Evolutionary conservation across 2,797 vertebrate species (phyloP).

Genomic region (Neomorphus geoffroyi): DNA sequence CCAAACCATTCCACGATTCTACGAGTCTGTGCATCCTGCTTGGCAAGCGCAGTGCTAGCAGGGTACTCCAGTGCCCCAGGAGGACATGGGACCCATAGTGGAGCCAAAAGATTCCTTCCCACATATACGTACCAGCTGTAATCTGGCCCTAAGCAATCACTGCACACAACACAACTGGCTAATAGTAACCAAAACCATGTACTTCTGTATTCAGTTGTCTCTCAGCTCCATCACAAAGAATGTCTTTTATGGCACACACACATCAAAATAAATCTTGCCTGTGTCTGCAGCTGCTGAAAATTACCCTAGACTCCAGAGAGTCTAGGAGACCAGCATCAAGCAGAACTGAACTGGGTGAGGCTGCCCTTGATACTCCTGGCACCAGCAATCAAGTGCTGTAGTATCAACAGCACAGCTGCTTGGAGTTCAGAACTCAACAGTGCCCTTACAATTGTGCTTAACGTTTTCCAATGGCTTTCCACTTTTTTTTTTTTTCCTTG

Average conservation of each 20-base stretch:
- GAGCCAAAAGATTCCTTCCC: background rate
- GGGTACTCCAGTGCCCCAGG: background rate
- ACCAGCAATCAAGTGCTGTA: slow-evolving; percentile 13
- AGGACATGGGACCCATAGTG: fast-evolving
- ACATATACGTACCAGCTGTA: background rate
- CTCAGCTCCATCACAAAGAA: background rate
- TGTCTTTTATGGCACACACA: slow-evolving; percentile 26
- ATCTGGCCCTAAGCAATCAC: background rate
- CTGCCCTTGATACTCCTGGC: slow-evolving; percentile 54
- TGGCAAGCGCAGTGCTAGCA: background rate
- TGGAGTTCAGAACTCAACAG: background rate
- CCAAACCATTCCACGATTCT: too few species aligned
- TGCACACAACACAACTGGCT: background rate
- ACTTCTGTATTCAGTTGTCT: background rate
- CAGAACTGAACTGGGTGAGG: slow-evolving; percentile 75
- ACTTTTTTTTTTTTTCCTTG: background rate
- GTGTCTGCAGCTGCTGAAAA: slow-evolving; percentile 80
- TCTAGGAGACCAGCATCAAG: slow-evolving; percentile 76
- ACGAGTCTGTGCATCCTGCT: background rate
- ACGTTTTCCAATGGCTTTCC: background rate
- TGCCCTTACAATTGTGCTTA: background rate
- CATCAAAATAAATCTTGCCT: slow-evolving; percentile 68
- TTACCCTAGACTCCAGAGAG: slow-evolving; percentile 81
- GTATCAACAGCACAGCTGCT: slow-evolving; percentile 17
- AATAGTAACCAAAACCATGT: background rate